Evolutionary conservation across 2,888 invertebrate species (phyloP), one percentile per base, ranked within the genome.

Genomic region (Diarsia dahlii): DNA sequence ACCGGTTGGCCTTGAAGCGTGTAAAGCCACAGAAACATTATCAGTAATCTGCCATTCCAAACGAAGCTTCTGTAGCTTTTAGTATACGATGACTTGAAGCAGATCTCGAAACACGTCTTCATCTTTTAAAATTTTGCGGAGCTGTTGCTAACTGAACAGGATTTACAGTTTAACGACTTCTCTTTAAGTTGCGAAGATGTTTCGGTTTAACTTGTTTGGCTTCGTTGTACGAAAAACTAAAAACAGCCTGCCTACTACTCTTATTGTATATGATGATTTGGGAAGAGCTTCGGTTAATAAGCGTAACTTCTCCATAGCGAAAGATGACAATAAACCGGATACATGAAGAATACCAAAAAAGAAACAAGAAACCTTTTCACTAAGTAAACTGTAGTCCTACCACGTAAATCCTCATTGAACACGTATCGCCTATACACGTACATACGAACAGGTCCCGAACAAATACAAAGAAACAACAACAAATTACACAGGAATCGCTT

Each of bases 1-100:
- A 94, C 93, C 87, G 87, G 95, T 92, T 92, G 87, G 85, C 94
- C 94, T 94, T 92, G 92, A 13, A 48, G 48, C 78, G 66, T 70
- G n/a, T 62, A 65, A 77, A 87, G 83, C 85, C 82, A 78, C 84
- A 88, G 84, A 84, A 81, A 84, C 84, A 89, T 89, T 88, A 87
- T 89, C 87, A 77, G 84, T 79, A 85, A 88, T 88, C 87, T 81
- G 79, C 80, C 86, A 84, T 87, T 89, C 84, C 77, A 84, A 87
- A 83, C 81, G 64, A 70, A 84, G 74, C 70, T 80, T 83, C 76
- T 78, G 82, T 76, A 63, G 69, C 70, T 80, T 78, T 78, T 54
- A 45, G 48, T 75, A 69, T 69, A 73, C 62, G 58, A 74, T 74
- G 23, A 64, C 28, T 50, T 52, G 64, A 46, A 64, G 62, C 28